These are phyloP conservation scores for Ctenicera cuprea DNA, from an alignment of 2,888 invertebrate genomes.

Conservation along the genomic window DNA sequence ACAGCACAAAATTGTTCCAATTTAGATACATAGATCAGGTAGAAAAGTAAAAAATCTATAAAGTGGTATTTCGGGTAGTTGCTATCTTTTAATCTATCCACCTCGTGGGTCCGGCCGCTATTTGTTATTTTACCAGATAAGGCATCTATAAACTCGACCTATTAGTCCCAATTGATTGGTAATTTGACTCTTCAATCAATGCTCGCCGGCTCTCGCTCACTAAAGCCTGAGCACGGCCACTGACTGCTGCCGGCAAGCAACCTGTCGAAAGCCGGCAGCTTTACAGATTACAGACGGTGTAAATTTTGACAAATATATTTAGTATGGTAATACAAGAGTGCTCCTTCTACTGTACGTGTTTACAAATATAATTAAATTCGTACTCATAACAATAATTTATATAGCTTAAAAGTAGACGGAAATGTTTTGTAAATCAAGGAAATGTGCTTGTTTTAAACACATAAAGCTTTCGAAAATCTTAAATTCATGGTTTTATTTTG, in stretches of 20 bases:
- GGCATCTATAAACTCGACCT: constrained; percentile 69
- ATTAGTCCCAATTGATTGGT: constrained; percentile 71
- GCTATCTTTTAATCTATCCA: constrained; percentile 63
- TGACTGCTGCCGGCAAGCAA: constrained; percentile 49
- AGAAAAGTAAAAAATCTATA: constrained; percentile 61
- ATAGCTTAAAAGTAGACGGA: background rate
- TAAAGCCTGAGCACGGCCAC: constrained; percentile 51
- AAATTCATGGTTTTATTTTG: no score
- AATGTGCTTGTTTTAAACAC: no score
- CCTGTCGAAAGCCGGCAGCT: constrained; percentile 52
- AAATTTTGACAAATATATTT: constrained; percentile 54
- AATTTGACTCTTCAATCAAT: constrained; percentile 68
- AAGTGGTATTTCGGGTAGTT: constrained; percentile 70
- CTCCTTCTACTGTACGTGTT: constrained; percentile 34
- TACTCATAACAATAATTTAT: background rate
- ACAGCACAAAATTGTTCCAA: constrained; percentile 67
- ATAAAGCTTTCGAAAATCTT: no score
- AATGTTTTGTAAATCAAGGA: background rate
- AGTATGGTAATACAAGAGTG: constrained; percentile 44
- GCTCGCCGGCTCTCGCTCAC: constrained; percentile 51
- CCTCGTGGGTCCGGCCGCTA: constrained; percentile 66
- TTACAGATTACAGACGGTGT: constrained; percentile 50
- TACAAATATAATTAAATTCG: constrained; percentile 21
- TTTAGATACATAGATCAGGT: constrained; percentile 65
- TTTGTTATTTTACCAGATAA: constrained; percentile 71